Percentiles rank a stretch among this genome's conserved stretches.
phyloP scores from a whole-genome alignment of 2,113 vertebrate genomes.

The Phoxinus phoxinus region DNA sequence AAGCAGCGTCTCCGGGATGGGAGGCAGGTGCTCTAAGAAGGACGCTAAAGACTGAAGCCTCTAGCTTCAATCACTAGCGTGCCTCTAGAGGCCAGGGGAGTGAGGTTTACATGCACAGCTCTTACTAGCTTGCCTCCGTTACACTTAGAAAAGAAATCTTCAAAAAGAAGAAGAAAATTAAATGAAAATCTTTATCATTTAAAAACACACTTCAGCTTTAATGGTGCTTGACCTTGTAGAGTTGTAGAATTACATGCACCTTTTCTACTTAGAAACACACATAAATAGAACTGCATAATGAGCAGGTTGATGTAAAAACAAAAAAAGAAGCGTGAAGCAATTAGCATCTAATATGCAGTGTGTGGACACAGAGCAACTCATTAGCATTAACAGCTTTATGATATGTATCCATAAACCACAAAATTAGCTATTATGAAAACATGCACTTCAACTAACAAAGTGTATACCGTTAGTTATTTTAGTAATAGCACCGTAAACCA shows the following conservation, averaged over 20 bases:
- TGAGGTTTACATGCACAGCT: too few species aligned
- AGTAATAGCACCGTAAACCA: background rate
- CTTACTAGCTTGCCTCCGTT: too few species aligned
- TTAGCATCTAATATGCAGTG: background rate
- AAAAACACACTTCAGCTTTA: background rate
- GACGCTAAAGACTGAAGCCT: too few species aligned
- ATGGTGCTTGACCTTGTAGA: background rate
- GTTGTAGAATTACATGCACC: background rate
- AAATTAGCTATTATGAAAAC: background rate
- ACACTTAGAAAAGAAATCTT: background rate
- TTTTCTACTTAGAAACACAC: slow-evolving; percentile 35
- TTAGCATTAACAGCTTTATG: background rate
- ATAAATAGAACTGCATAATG: slow-evolving; percentile 1
- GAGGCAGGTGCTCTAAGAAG: too few species aligned
- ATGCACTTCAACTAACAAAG: background rate
- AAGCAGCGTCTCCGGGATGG: too few species aligned
- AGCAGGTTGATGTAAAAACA: background rate
- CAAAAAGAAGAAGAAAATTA: background rate
- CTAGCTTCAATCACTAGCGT: too few species aligned
- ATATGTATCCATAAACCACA: background rate
- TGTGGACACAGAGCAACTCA: background rate
- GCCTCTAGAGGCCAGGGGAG: too few species aligned
- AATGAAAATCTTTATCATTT: background rate
- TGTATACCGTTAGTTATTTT: background rate
- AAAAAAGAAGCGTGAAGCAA: background rate